phyloP scores from a whole-genome alignment of 2,797 vertebrate species.

The Pseudopleuronectes americanus region DNA sequence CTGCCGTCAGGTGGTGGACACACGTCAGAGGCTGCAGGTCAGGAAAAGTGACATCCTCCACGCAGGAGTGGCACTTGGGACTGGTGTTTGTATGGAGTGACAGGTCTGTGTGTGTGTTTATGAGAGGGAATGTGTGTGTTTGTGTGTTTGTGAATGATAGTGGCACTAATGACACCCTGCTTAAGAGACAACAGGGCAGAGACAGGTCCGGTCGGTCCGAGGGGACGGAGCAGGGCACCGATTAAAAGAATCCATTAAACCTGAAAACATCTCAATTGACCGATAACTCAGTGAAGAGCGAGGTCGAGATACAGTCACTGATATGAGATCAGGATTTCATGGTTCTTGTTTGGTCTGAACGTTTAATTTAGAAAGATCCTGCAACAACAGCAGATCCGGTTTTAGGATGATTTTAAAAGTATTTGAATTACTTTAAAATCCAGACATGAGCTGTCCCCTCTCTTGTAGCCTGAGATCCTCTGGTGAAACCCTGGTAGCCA shows the following conservation, averaged over 20 bases:
- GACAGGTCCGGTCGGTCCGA: conserved; percentile 43
- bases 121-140: not conserved
- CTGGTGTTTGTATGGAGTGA: conserved; percentile 61
- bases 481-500: too few species aligned
- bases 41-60: conserved; percentile 49
- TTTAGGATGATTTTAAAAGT: too few species aligned
- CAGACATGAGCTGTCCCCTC: too few species aligned
- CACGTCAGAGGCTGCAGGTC: conserved; percentile 50
- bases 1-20: conserved; percentile 47
- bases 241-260: conserved; percentile 53
- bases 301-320: not conserved
- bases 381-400: too few species aligned
- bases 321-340: not conserved
- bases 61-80: conserved; percentile 11
- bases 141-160: conserved; percentile 49
- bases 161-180: conserved; percentile 57
- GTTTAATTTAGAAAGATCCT: too few species aligned
- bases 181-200: conserved; percentile 51
- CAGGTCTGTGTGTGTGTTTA: conserved; percentile 39
- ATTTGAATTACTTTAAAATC: too few species aligned
- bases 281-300: conserved; percentile 10
- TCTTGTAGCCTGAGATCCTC: too few species aligned
- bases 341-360: too few species aligned
- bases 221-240: conserved; percentile 42
- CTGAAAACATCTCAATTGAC: conserved; percentile 42